phyloP scores from a whole-genome alignment of 2,888 invertebrate genomes.

The Lasioglossum calceatum region DNA sequence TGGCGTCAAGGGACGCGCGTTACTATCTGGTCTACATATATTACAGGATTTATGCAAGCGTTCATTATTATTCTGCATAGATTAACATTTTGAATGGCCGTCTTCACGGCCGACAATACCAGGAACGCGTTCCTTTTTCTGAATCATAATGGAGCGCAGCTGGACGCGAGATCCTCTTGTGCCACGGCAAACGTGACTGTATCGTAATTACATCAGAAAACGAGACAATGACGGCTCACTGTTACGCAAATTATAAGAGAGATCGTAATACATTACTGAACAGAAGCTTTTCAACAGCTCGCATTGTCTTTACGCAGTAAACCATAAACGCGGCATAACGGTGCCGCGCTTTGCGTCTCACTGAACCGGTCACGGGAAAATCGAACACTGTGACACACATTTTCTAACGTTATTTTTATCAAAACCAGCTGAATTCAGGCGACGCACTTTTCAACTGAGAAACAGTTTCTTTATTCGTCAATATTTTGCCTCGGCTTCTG shows the following conservation, averaged over 20 bases:
- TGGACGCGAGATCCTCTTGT: constrained; percentile 39
- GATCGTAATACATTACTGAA: constrained; percentile 40
- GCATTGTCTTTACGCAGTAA: constrained; percentile 48
- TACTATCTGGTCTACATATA: neutral
- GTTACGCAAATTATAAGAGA: constrained; percentile 49
- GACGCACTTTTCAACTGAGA: neutral
- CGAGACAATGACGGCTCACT: constrained; percentile 51
- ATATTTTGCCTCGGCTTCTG: neutral
- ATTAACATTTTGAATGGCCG: constrained; percentile 18
- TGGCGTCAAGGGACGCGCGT: neutral
- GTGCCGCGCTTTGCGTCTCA: constrained; percentile 21
- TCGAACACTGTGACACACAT: constrained; percentile 16
- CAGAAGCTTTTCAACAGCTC: constrained; percentile 51
- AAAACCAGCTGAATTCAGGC: neutral
- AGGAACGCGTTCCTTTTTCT: constrained; percentile 40
- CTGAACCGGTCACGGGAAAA: neutral
- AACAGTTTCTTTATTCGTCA: neutral
- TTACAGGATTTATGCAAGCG: neutral
- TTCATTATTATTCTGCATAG: constrained; percentile 16
- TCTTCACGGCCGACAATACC: constrained; percentile 12
- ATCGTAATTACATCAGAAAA: constrained; percentile 58
- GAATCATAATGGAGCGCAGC: constrained; percentile 42
- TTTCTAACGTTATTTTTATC: neutral
- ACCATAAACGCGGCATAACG: constrained; percentile 44
- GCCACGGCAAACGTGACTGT: constrained; percentile 22